Conservation (phyloP, 1,140 invertebrate genomes). For the Bombus waltoni region DNA sequence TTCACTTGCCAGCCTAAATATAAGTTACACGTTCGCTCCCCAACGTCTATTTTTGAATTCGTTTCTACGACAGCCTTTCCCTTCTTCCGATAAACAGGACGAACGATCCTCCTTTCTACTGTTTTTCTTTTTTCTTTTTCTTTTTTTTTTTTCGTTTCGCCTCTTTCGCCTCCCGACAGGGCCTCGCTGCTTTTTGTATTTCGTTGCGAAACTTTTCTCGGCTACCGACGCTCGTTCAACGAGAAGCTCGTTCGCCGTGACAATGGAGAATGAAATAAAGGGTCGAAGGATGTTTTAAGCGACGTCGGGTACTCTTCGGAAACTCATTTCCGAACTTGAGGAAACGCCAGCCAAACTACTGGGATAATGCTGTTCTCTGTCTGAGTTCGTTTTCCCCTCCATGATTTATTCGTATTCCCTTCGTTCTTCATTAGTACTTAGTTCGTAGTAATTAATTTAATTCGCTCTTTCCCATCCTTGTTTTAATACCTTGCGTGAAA, state of each 20-base stretch:
- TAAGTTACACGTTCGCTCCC: slow-evolving; percentile 40
- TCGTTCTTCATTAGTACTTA: too few species aligned
- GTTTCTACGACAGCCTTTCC: slow-evolving; percentile 48
- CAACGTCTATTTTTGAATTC: slow-evolving; percentile 49
- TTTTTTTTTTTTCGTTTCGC: neutral
- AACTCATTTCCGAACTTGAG: neutral
- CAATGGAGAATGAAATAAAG: slow-evolving; percentile 27
- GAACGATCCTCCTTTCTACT: slow-evolving; percentile 9
- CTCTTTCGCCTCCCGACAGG: too few species aligned
- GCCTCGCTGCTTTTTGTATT: neutral
- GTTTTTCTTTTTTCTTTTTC: neutral
- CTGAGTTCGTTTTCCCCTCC: neutral
- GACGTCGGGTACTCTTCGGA: neutral
- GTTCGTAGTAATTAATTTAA: too few species aligned
- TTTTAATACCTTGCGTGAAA: too few species aligned
- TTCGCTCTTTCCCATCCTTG: too few species aligned
- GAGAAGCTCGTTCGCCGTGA: slow-evolving; percentile 1
- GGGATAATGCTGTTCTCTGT: neutral
- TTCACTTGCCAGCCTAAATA: slow-evolving; percentile 52
- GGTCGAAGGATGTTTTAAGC: slow-evolving; percentile 29
- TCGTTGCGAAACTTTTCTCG: slow-evolving; percentile 12
- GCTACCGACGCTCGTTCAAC: neutral
- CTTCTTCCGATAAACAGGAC: slow-evolving; percentile 49
- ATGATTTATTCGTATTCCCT: neutral
- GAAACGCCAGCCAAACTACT: neutral